Conservation (phyloP, 2,113 vertebrate species). For the Hippopotamus amphibius region DNA sequence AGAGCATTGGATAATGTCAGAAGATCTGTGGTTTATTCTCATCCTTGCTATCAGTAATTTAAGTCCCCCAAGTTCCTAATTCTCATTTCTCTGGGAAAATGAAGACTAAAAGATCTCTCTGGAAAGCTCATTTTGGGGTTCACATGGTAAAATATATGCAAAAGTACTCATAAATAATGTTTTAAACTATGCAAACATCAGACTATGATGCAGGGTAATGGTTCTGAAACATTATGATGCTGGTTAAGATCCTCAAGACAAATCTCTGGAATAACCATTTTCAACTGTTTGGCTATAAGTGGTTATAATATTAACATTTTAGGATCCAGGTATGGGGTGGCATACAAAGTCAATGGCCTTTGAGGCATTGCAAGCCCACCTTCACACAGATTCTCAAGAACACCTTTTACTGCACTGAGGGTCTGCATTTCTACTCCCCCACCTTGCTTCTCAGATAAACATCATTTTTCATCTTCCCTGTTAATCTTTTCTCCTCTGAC, state of each 20-base stretch:
- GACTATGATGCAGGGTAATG: neutral
- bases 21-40: slow-evolving; percentile 4
- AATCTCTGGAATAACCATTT: neutral
- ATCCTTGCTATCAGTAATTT: neutral
- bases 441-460: neutral
- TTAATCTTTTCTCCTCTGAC: neutral
- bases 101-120: neutral
- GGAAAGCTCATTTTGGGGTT: neutral
- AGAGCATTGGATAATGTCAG: neutral
- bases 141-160: neutral
- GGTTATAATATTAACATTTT: neutral
- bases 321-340: neutral
- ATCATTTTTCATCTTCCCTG: neutral
- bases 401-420: neutral
- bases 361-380: neutral
- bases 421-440: neutral
- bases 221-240: neutral
- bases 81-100: neutral
- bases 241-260: neutral
- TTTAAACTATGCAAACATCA: neutral
- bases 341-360: neutral
- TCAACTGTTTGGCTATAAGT: neutral
- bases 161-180: neutral
- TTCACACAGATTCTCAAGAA: neutral
- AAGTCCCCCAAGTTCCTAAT: neutral